Evolutionary conservation across 2,888 invertebrate genomes (phyloP).

Genomic region (Leptogaster cylindrica): DNA sequence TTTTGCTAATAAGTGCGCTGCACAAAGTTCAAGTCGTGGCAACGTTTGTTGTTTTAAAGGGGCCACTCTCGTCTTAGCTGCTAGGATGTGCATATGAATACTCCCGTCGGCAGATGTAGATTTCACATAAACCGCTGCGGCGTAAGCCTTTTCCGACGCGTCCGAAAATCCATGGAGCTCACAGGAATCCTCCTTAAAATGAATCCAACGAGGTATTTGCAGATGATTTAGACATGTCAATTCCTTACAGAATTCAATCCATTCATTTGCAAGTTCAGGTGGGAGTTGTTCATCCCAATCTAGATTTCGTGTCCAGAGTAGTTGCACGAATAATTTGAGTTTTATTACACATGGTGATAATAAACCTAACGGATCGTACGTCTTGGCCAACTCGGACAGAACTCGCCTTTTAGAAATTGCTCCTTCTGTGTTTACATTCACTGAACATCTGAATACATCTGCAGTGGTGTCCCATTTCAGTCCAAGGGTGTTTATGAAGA

Average conservation of each 20-base stretch:
- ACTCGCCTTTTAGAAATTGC: conserved; percentile 10
- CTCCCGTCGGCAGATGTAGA: not conserved
- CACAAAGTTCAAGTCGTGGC: conserved; percentile 42
- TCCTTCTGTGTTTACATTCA: no score
- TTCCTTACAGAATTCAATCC: not conserved
- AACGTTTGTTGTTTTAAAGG: conserved; percentile 41
- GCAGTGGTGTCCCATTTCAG: not conserved
- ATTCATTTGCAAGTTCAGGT: not conserved
- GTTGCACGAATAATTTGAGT: conserved; percentile 23
- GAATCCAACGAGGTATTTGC: not conserved
- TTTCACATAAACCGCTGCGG: conserved; percentile 6
- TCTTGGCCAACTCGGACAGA: conserved; percentile 18
- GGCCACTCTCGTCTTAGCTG: conserved; percentile 41
- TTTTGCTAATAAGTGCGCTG: conserved; percentile 16
- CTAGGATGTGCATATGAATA: not conserved
- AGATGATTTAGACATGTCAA: not conserved
- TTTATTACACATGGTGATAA: conserved; percentile 22
- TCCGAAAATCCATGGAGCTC: conserved; percentile 36
- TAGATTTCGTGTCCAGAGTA: not conserved
- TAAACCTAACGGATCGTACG: conserved; percentile 39
- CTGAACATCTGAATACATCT: not conserved
- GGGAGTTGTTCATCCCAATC: conserved; percentile 15
- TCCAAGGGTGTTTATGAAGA: not conserved
- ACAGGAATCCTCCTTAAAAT: not conserved
- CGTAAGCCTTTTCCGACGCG: no score